Evolutionary conservation across 2,113 vertebrate genomes (phyloP).

Genomic region (Tichodroma muraria): DNA sequence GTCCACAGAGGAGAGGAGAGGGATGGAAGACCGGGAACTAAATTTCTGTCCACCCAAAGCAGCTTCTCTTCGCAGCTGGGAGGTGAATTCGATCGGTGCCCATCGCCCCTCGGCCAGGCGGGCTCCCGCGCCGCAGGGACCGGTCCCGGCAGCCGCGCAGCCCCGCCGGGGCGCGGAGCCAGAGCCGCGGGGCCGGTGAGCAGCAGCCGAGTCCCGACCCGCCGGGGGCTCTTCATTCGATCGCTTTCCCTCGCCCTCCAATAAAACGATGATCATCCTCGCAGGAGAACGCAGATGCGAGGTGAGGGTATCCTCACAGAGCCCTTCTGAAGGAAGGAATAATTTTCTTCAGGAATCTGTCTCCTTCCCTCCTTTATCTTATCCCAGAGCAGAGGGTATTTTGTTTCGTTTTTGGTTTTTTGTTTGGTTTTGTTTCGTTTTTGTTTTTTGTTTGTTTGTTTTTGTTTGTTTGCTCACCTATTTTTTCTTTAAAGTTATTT

Average conservation of each 20-base stretch:
- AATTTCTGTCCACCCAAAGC: background rate
- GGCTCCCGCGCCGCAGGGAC: too few relatives aligned
- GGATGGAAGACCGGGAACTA: fast-evolving
- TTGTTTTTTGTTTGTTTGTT: too few relatives aligned
- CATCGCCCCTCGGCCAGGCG: too few relatives aligned
- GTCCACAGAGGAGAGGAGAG: fast-evolving
- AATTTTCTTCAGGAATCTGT: background rate
- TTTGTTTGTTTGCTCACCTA: background rate
- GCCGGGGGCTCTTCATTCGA: fast-evolving
- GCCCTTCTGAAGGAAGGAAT: background rate
- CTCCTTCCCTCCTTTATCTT: background rate
- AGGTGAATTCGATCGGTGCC: background rate
- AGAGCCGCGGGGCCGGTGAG: too few relatives aligned
- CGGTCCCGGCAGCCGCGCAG: background rate
- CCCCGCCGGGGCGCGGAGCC: background rate
- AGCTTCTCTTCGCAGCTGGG: background rate
- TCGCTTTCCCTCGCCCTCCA: fast-evolving
- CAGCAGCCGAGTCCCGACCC: fast-evolving
- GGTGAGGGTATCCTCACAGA: background rate
- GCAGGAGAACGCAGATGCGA: background rate
- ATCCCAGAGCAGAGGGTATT: background rate
- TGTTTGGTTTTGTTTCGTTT: too few relatives aligned
- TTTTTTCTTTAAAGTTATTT: background rate
- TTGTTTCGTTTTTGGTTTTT: background rate
- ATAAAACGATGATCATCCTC: background rate